Evolutionary conservation across 1,140 invertebrate genomes (phyloP), one percentile per base, ranked within the genome.

Genomic region (Bilobella aurantiaca): DNA sequence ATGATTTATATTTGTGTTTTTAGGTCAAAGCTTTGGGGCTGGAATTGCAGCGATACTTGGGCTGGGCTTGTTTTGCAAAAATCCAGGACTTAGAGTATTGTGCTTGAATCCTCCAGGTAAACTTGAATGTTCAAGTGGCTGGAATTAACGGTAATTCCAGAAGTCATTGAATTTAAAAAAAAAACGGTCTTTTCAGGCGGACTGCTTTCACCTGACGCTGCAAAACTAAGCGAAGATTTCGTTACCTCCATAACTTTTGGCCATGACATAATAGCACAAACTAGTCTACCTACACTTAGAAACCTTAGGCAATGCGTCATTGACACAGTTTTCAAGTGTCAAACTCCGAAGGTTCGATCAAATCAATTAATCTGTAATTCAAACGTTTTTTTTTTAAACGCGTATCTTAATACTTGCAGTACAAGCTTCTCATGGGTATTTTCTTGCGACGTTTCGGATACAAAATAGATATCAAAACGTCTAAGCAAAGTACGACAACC

Each of bases 221-320:
- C 87, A 0, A 79, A 80, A 66, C 79, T 83, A 66, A 86, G 86
- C 1, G 87, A 90, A 76, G 84, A 85, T 62, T 93, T 91, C 79
- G 85, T 91, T n/a, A 82, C 93, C 74, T 88, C 89, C 0, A 82
- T 95, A 18, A 87, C 92, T 3, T 82, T 93, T 0, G 93, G 91
- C 0, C 89, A 94, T 78, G 92, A 96, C 77, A 81, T 94, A 60
- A 86, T 95, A 8, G 90, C 92, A 82, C 79, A 90, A 70, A 79
- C 93, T 5, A 58, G 59, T 0, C 49, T 71, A 23, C 62, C 42
- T 16, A 31, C 66, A 5, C 23, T 71, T 31, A 30, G 31, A 25
- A 66, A 23, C 30, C 56, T 71, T 27, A 71, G 64, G 31, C 30
- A 47, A 5, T 42, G 60, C 57, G 49, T 71, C 12, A 57, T 63